Evolutionary conservation across 2,888 invertebrate genomes (phyloP).

Genomic region (Cantharis nigra): DNA sequence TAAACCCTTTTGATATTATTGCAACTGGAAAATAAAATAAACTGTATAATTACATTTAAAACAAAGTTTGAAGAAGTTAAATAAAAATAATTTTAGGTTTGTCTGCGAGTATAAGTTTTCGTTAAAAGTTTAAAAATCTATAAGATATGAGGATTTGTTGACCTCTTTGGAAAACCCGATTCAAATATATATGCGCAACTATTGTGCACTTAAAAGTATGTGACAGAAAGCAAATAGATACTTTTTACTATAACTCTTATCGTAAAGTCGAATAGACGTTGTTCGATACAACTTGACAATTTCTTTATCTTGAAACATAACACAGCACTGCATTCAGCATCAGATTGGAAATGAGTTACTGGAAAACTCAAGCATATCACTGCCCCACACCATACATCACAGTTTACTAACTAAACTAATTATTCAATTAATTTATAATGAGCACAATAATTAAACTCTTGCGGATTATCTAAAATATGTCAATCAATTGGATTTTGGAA

Average conservation of each 20-base stretch:
- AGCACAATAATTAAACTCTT: constrained; percentile 7
- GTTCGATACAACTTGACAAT: constrained; percentile 22
- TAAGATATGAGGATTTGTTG: neutral
- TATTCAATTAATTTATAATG: neutral
- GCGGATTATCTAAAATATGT: constrained; percentile 12
- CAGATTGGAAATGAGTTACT: neutral
- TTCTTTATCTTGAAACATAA: constrained; percentile 18
- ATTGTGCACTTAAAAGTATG: neutral
- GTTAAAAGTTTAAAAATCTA: neutral
- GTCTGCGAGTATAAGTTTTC: neutral
- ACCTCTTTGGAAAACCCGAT: neutral
- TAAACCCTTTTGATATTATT: neutral
- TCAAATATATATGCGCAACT: neutral
- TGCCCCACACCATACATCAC: neutral
- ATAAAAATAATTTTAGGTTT: neutral
- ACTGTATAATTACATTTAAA: neutral
- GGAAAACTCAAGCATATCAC: neutral
- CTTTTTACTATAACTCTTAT: constrained; percentile 14
- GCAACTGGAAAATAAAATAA: neutral
- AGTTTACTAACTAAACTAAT: neutral
- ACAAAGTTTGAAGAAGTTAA: neutral
- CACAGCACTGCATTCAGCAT: neutral
- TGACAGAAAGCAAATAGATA: constrained; percentile 6
- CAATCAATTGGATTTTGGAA: constrained; percentile 8
- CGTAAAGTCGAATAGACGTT: constrained; percentile 17